Evolutionary conservation across 2,797 vertebrate genomes (phyloP).

Genomic region (Chrosomus eos): DNA sequence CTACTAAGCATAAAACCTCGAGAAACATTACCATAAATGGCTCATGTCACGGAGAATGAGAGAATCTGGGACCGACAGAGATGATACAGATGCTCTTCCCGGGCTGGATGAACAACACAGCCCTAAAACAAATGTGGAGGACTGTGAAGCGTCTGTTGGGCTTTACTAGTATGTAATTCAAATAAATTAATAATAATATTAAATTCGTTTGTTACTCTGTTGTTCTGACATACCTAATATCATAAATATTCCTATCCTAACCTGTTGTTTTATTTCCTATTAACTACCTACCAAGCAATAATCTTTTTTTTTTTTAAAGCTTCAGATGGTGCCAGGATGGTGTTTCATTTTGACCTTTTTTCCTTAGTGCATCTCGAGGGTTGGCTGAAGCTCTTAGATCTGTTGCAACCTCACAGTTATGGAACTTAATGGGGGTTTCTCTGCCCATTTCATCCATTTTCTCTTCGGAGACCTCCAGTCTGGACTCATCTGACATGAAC

Average conservation of each 20-base stretch:
- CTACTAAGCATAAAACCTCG: background rate
- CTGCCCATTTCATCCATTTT: constrained; percentile 21
- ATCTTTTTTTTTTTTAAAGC: too few relatives aligned
- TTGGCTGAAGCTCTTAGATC: constrained; percentile 66
- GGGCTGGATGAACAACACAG: constrained; percentile 9
- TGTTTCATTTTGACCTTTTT: background rate
- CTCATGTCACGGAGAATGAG: background rate
- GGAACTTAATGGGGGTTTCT: constrained; percentile 51
- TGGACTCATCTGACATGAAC: background rate
- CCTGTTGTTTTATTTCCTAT: background rate
- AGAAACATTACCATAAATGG: background rate
- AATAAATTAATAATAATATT: background rate
- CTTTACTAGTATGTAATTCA: constrained; percentile 55
- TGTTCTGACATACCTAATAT: background rate
- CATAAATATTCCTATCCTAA: background rate
- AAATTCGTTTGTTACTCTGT: accelerated
- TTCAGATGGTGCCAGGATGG: background rate
- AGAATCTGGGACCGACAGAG: background rate
- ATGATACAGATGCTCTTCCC: background rate
- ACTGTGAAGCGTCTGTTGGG: background rate
- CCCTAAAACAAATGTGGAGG: background rate
- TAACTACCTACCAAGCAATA: too few relatives aligned
- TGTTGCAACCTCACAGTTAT: constrained; percentile 42
- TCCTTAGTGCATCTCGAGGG: constrained; percentile 59
- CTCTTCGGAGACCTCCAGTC: background rate